Conservation (phyloP, 2,113 vertebrate genomes). For the Jaculus jaculus region DNA sequence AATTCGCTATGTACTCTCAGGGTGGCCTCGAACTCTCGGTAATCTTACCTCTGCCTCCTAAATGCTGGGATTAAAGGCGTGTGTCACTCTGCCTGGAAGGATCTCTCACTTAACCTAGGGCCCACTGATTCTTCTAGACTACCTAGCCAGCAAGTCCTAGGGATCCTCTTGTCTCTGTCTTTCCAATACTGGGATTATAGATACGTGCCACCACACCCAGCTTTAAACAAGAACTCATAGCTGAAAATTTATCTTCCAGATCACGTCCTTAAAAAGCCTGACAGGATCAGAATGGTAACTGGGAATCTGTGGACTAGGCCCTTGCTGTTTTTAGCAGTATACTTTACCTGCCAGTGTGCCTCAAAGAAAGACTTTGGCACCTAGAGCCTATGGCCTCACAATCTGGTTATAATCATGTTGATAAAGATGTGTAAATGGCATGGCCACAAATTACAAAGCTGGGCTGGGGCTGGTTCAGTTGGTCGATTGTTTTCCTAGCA, state of each 20-base stretch:
- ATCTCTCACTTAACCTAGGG: too few relatives aligned
- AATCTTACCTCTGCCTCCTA: too few relatives aligned
- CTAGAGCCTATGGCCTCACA: not conserved
- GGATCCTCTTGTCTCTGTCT: too few relatives aligned
- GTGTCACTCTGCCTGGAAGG: too few relatives aligned
- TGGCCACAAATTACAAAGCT: not conserved
- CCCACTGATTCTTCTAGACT: too few relatives aligned
- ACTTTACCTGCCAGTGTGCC: not conserved
- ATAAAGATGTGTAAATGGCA: conserved; percentile 23
- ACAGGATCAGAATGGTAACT: conserved; percentile 12
- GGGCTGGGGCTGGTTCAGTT: not conserved
- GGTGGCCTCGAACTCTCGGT: too few relatives aligned
- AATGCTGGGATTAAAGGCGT: too few relatives aligned
- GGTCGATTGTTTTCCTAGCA: not conserved
- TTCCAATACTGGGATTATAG: too few relatives aligned
- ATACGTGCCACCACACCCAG: too few relatives aligned
- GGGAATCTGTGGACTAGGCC: not conserved
- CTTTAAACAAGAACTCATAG: not conserved
- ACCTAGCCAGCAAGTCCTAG: too few relatives aligned
- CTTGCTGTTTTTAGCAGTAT: not conserved
- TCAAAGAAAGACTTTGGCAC: not conserved
- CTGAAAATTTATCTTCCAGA: conserved; percentile 44
- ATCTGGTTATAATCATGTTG: not conserved
- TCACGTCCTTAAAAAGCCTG: not conserved
- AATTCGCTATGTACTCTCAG: too few relatives aligned